phyloP scores from a whole-genome alignment of 2,888 invertebrate species.

The Apamea monoglypha region DNA sequence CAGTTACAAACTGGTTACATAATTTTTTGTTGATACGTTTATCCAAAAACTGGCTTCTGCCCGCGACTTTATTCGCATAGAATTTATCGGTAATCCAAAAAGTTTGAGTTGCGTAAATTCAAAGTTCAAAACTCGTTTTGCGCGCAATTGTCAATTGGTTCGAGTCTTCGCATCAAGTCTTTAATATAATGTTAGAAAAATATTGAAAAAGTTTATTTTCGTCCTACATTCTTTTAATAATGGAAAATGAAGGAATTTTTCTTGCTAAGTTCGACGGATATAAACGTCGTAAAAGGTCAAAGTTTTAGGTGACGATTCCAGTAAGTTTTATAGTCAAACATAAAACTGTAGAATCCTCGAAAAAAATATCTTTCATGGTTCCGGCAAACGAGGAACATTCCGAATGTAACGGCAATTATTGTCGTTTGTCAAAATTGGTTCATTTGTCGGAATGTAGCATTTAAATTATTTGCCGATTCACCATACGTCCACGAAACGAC shows the following conservation, averaged over 20 bases:
- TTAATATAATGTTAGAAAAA: background rate
- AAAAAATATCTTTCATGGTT: background rate
- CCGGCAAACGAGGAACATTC: background rate
- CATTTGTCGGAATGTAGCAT: background rate
- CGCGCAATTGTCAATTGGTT: slow-evolving; percentile 14
- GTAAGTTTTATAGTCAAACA: background rate
- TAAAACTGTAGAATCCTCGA: background rate
- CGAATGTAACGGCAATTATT: background rate
- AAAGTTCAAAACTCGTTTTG: slow-evolving; percentile 36
- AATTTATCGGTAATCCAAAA: background rate
- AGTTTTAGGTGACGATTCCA: background rate
- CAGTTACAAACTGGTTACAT: background rate
- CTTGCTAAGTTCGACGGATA: background rate
- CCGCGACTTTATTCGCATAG: background rate
- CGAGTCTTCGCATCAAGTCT: background rate
- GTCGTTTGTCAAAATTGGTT: slow-evolving; percentile 1
- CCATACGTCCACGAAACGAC: background rate
- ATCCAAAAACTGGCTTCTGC: background rate
- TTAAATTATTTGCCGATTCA: background rate
- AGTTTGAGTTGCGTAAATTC: slow-evolving; percentile 3
- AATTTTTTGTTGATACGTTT: background rate
- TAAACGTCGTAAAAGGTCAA: background rate
- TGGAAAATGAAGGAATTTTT: background rate
- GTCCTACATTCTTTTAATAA: background rate
- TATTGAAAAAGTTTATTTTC: background rate